Evolutionary conservation across 2,888 invertebrate genomes (phyloP), one percentile per base, ranked within the genome.

Genomic region (Ochlodes sylvanus): DNA sequence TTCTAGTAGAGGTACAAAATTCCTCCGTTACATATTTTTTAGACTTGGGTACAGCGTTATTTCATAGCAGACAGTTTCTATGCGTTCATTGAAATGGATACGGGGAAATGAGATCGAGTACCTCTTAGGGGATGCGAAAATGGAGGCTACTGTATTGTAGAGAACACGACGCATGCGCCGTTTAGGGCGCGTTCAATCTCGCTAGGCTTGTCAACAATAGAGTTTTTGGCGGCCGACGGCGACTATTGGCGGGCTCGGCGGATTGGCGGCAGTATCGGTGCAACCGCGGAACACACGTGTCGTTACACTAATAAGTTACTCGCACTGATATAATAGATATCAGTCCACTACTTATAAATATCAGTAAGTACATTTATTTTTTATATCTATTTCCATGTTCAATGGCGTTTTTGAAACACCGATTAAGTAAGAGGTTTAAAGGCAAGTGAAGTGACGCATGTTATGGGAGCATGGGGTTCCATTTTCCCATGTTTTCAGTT

Each of bases 311-410:
- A 73, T 72, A 70, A 70, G 71, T 71, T 75, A 75, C 72, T 73
- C 78, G 75, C 75, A 21, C n/a, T 75, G 74, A 76, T 79, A 73
- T 77, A 78, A 82, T 85, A 88, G 87, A 86, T 85, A 83, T 85
- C 77, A 78, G 34, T 47, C 47, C 38, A 21, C 47, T 50, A 50
- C 17, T 21, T 32, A 76, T 79, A 78, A 76, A 78, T 78, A 78
- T 77, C 76, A 62, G 61, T 62, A 38, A 62, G 61, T 62, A 62
- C 10, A 50, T 32, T 17, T 44, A 2, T 15, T 10, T 62, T 61
- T 47, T 61, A 50, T 50, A 50, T 50, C 1, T 19, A 50, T 4
- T 19, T 12, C 2, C 7, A 9, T 47, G 17, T 9, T 17, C 2
- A 6, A 47, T 17, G 7, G 12, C 2, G 17, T 47, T 42, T 47